phyloP scores from a whole-genome alignment of 2,888 invertebrate genomes.

The Abrostola triplasia region DNA sequence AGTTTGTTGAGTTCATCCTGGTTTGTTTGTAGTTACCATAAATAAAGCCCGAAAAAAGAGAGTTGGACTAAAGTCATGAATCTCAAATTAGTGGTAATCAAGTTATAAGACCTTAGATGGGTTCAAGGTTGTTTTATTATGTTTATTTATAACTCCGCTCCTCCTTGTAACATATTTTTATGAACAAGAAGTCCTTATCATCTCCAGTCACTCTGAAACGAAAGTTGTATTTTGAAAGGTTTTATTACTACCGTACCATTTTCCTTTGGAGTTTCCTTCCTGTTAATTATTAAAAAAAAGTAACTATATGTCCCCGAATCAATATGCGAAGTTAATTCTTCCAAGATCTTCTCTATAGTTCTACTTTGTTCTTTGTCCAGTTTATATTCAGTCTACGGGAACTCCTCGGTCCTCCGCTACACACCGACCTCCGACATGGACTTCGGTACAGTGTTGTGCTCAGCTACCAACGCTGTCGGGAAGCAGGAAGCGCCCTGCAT shows the following conservation, averaged over 20 bases:
- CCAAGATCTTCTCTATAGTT: too few relatives aligned
- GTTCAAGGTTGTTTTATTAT: too few relatives aligned
- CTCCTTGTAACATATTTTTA: too few relatives aligned
- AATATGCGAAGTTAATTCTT: too few relatives aligned
- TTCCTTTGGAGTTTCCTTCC: too few relatives aligned
- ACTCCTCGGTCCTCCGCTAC: constrained; percentile 92
- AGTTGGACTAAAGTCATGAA: background rate
- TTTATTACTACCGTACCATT: background rate
- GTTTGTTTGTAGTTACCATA: constrained; percentile 16
- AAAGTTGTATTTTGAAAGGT: too few relatives aligned
- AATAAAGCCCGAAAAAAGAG: constrained; percentile 22
- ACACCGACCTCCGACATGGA: constrained; percentile 94
- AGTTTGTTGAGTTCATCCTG: constrained; percentile 12
- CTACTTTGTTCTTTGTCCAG: constrained; percentile 43
- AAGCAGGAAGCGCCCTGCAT: constrained; percentile 93
- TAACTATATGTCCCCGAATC: too few relatives aligned
- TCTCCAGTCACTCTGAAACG: too few relatives aligned
- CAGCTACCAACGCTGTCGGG: constrained; percentile 94
- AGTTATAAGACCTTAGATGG: background rate
- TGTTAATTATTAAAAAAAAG: too few relatives aligned
- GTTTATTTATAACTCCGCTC: too few relatives aligned
- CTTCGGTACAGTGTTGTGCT: constrained; percentile 95
- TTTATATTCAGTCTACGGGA: constrained; percentile 88
- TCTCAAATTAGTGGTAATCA: constrained; percentile 4
- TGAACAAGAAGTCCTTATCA: too few relatives aligned